Base-by-base conservation (phyloP, 2,888 invertebrate genomes). In the Melieria omissa region DNA sequence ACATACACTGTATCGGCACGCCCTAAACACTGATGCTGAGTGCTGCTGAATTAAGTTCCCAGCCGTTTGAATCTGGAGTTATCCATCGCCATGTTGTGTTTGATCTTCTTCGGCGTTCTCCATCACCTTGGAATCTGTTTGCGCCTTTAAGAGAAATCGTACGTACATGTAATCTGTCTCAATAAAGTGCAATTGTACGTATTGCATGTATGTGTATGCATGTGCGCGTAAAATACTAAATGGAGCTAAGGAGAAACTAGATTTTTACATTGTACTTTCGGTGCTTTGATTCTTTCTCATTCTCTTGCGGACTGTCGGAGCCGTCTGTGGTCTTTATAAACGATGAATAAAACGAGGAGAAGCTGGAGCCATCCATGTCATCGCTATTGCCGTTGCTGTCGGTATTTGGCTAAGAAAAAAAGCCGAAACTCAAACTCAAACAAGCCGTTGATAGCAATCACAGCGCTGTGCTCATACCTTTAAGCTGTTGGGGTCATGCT, bases 321-420 rank as follows among this genome's bases (percentile, higher is more conserved):
- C 86, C 90, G 69, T 92, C 92, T 4, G 84, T 86, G 4, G 85
- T 92, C 85, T 90, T 92, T 66, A 92, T 89, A 80, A 92, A 91
- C 0, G 92, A 92, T 0, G 92, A 92, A 83, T 92, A 92, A 78
- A 91, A 92, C 0, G 92, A 92, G 0, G 92, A 92, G 78, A 89
- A 90, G 81, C 91, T 92, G 49, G 92, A 92, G 47, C 88, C 89
- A 79, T 90, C 90, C 86, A 86, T 86, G 78, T 86, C 87, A 66
- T 88, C 87, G 69, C 85, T 85, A 61, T 84, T 86, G 5, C 82
- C 83, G 78, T 85, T 86, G 73, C 85, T 86, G 46, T 85, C 86
- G 16, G 81, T 80, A 75, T 84, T 84, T 57, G 73, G 78, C 81
- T 84, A 73, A 49, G 70, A 63, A 68, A 60, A 12, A 5, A 10